phyloP scores from a whole-genome alignment of 2,797 vertebrate genomes.

The Acropternis orthonyx region DNA sequence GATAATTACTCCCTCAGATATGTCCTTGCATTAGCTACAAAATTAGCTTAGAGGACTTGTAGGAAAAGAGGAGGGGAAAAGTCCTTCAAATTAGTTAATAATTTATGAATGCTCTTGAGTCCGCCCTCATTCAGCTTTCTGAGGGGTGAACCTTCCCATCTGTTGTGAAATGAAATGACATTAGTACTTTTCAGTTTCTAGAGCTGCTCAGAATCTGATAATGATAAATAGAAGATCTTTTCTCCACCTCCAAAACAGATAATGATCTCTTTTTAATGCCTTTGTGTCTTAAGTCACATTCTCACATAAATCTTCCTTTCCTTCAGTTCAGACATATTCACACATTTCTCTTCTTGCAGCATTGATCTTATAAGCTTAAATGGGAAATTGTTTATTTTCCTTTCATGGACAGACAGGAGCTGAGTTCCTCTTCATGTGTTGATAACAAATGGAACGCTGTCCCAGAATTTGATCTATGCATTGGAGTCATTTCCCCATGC shows the following conservation, averaged over 20 bases:
- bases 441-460: constrained; percentile 6
- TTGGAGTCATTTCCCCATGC: neutral
- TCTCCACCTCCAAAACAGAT: neutral
- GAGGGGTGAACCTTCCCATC: neutral
- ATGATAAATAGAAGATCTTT: neutral
- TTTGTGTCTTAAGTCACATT: neutral
- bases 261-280: constrained; percentile 19
- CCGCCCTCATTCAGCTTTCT: neutral
- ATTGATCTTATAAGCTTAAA: neutral
- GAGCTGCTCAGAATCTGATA: neutral
- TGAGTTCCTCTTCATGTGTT: neutral
- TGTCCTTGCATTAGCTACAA: constrained; percentile 38
- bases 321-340: neutral
- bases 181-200: neutral
- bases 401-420: neutral
- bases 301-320: constrained; percentile 13
- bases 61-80: neutral
- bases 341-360: neutral
- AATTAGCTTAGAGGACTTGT: constrained; percentile 52
- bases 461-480: neutral
- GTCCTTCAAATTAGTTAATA: constrained; percentile 1
- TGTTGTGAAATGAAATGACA: neutral
- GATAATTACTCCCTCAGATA: constrained; percentile 63
- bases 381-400: constrained; percentile 9
- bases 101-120: constrained; percentile 25